Evolutionary conservation across 2,888 invertebrate genomes (phyloP), one percentile per base, ranked within the genome.

Genomic region (Rhorus exstirpatorius): DNA sequence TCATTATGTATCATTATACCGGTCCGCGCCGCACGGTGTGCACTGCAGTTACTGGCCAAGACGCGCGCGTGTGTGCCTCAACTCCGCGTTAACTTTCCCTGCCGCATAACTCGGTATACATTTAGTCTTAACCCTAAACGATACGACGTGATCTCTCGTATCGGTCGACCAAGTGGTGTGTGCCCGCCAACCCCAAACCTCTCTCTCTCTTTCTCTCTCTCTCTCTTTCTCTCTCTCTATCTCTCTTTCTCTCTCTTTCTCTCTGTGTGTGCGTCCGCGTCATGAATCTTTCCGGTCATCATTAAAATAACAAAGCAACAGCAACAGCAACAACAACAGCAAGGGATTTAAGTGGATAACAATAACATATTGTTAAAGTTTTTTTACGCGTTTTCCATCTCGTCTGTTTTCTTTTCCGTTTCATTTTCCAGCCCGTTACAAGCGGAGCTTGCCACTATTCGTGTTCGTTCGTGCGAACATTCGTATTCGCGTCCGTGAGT

Each of bases 1-100:
- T 93, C 92, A 93, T 93, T 93, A 93, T 93, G 93, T 93, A 92
- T 93, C 93, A 93, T 93, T 93, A 93, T 93, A 93, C 92, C 92
- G 92, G 92, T 92, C 91, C 91, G 91, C 92, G 92, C 92, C 93
- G 92, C 92, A 91, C 92, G 91, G 93, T 92, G 92, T 93, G 91
- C 92, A 92, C 92, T 91, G 90, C 92, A 90, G 91, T 91, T 92
- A 91, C 89, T 89, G 89, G 35, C 44, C 86, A 72, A 51, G 60
- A 87, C 90, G 92, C 90, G 92, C 90, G 91, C 87, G 91, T 91
- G 90, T 90, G 89, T 88, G 17, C 60, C 35, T 14, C 14, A 21
- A 58, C 55, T 55, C 70, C 55, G 26, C 70, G 70, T 31, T 55
- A 14, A 12, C 8, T 41, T 89, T 86, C 86, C 88, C 89, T 89